Evolutionary conservation across 1,140 invertebrate species (phyloP).

Genomic region (Drosophila oshimai): DNA sequence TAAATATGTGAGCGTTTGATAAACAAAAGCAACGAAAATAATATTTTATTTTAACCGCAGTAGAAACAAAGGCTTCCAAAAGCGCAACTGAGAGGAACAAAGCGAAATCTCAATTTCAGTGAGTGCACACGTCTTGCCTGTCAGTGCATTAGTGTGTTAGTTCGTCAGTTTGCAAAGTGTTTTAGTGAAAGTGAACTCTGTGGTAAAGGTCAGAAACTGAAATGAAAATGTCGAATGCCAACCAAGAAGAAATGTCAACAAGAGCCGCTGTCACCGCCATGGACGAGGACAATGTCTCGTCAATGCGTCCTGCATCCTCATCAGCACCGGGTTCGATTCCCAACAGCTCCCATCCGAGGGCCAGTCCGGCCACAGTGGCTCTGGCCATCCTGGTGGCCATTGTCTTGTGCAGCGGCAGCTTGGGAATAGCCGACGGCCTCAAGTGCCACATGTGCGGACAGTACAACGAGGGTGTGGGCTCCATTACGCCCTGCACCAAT

Average conservation of each 20-base stretch:
- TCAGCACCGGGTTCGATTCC: conserved; percentile 20
- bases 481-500: conserved; percentile 91
- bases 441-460: conserved; percentile 90
- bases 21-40: neutral
- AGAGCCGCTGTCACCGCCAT: conserved; percentile 29
- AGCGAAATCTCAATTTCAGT: conserved; percentile 47
- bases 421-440: conserved; percentile 83
- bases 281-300: conserved; percentile 15
- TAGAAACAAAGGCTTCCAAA: conserved; percentile 21
- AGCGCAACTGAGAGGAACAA: conserved; percentile 2
- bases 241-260: conserved; percentile 59
- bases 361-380: conserved; percentile 25
- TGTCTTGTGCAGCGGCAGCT: conserved; percentile 50
- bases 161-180: neutral
- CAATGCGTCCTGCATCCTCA: conserved; percentile 15
- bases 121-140: conserved; percentile 20
- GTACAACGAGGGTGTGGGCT: conserved; percentile 91
- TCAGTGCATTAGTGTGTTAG: conserved; percentile 12
- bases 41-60: neutral
- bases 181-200: conserved; percentile 26
- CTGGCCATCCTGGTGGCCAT: conserved; percentile 45
- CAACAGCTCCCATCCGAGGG: conserved; percentile 21
- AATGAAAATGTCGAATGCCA: conserved; percentile 60
- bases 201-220: conserved; percentile 57
- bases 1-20: neutral